These are phyloP conservation scores for Sebastes taczanowskii DNA, from an alignment of 2,797 vertebrate species.

Conservation along the genomic window DNA sequence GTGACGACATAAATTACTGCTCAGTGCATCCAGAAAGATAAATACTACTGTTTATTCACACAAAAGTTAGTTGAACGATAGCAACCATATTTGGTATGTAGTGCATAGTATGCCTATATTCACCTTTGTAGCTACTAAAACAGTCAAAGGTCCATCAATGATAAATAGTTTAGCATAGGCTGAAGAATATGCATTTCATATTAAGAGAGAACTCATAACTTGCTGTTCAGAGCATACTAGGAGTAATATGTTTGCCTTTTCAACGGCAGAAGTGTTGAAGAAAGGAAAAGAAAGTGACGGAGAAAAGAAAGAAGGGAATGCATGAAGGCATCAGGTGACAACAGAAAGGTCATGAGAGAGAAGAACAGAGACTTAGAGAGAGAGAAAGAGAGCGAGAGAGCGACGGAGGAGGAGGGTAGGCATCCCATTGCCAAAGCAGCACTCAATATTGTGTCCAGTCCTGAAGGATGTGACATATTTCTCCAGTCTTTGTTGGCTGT, in stretches of 20 bases:
- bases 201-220: background rate
- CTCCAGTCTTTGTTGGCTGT: constrained; percentile 65
- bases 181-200: background rate
- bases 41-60: no score
- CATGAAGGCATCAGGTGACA: constrained; percentile 59
- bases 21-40: no score
- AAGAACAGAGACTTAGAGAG: constrained; percentile 26
- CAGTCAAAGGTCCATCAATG: background rate
- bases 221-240: constrained; percentile 24
- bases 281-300: constrained; percentile 21
- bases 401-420: constrained; percentile 24
- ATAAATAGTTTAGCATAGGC: background rate
- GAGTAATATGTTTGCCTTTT: constrained; percentile 35
- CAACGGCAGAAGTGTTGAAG: constrained; percentile 5
- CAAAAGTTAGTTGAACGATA: no score
- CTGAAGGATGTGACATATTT: constrained; percentile 78
- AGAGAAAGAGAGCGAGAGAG: constrained; percentile 11
- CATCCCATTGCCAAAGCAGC: constrained; percentile 50
- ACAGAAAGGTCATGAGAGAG: constrained; percentile 70
- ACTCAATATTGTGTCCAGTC: constrained; percentile 72
- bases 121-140: no score
- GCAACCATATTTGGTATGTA: no score
- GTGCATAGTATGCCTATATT: no score
- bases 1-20: no score
- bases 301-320: constrained; percentile 31